These are phyloP conservation scores for Parazoanthus swiftii DNA, from an alignment of 92 coral and sea anemone genomes.

Conservation along the genomic window DNA sequence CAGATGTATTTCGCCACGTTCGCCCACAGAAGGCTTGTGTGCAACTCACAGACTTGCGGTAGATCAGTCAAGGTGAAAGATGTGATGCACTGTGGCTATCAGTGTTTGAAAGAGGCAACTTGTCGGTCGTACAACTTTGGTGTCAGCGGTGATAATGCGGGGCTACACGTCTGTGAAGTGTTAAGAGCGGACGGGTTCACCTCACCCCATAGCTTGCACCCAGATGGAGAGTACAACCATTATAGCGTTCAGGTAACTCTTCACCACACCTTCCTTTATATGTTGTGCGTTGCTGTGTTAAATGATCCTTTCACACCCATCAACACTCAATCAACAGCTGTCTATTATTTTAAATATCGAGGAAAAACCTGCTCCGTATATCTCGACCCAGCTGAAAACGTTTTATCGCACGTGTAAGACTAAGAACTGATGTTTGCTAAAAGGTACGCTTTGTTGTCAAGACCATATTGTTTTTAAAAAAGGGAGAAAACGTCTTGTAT, in stretches of 20 bases:
- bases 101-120: neutral
- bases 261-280: too few relatives aligned
- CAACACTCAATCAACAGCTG: too few relatives aligned
- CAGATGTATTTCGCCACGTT: neutral
- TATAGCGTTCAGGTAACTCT: neutral
- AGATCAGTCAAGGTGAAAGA: neutral
- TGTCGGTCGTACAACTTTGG: slow-evolving; percentile 10
- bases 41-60: neutral
- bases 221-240: neutral
- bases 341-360: too few relatives aligned
- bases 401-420: too few relatives aligned
- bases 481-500: too few relatives aligned
- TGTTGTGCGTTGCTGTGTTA: too few relatives aligned
- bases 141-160: neutral
- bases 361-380: too few relatives aligned
- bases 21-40: neutral
- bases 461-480: too few relatives aligned
- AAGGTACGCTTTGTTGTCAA: too few relatives aligned
- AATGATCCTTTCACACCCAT: too few relatives aligned
- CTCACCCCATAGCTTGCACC: neutral
- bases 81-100: neutral
- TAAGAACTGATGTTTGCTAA: too few relatives aligned
- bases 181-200: neutral
- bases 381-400: too few relatives aligned
- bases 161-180: slow-evolving; percentile 2